A percentile compares a stretch with the other conserved stretches of the same genome.
Conservation (phyloP, 1,140 invertebrate species). For the Sesamia nonagrioides region DNA sequence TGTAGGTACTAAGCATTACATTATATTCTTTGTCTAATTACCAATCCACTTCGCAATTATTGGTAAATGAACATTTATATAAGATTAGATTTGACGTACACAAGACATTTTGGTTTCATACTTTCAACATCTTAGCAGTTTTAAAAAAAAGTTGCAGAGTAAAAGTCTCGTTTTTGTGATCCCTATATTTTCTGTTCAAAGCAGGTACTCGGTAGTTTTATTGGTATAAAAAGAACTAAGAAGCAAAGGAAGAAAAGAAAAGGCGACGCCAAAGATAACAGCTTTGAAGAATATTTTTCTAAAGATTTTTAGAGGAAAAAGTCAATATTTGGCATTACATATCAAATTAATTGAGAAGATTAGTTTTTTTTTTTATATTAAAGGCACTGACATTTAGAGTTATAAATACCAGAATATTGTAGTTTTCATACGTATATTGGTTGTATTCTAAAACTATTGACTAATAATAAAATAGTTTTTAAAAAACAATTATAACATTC, state of each 20-base stretch:
- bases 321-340: background rate
- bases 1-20: too few species aligned
- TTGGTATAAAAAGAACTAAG: too few species aligned
- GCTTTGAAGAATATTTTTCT: background rate
- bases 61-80: too few species aligned
- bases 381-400: slow-evolving; percentile 14
- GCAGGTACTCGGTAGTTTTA: slow-evolving; percentile 27
- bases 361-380: slow-evolving; percentile 14
- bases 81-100: background rate
- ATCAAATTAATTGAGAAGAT: background rate
- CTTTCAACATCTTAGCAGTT: slow-evolving; percentile 8
- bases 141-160: background rate
- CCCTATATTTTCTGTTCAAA: slow-evolving; percentile 8
- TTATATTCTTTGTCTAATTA: too few species aligned
- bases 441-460: slow-evolving; percentile 6
- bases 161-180: slow-evolving; percentile 30
- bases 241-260: slow-evolving; percentile 12
- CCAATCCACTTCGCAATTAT: too few species aligned
- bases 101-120: slow-evolving; percentile 5
- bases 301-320: slow-evolving; percentile 19
- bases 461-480: slow-evolving; percentile 27
- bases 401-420: slow-evolving; percentile 3
- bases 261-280: slow-evolving; percentile 17
- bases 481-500: slow-evolving; percentile 38
- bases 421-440: slow-evolving; percentile 33